phyloP scores from a whole-genome alignment of 2,888 invertebrate species.

The Cheilosia variabilis region DNA sequence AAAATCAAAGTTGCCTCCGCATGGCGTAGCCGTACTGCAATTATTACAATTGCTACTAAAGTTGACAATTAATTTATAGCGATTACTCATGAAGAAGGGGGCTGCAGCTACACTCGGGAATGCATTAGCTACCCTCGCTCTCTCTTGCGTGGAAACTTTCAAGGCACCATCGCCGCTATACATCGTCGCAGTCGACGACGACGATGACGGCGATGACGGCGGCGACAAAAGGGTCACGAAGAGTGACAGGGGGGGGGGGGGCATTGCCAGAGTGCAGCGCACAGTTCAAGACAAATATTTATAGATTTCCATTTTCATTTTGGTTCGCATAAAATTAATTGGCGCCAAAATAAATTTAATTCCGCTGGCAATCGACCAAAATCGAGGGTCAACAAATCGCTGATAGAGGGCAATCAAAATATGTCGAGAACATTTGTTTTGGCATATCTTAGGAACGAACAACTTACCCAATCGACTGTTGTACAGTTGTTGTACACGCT shows the following conservation, averaged over 20 bases:
- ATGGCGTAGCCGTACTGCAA: constrained; percentile 66
- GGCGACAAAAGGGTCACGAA: constrained; percentile 63
- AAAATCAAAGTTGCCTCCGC: constrained; percentile 62
- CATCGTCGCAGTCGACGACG: background rate
- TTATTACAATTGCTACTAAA: constrained; percentile 77
- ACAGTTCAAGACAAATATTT: constrained; percentile 67
- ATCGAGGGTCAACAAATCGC: constrained; percentile 72
- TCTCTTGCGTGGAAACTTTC: background rate
- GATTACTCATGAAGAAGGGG: constrained; percentile 81
- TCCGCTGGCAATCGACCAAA: constrained; percentile 71
- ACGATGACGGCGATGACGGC: constrained; percentile 4
- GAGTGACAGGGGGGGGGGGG: too few species aligned
- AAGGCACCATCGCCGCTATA: background rate
- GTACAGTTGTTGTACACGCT: constrained; percentile 50
- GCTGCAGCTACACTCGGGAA: constrained; percentile 51
- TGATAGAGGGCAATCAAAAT: constrained; percentile 69
- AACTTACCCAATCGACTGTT: constrained; percentile 40
- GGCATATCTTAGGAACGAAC: constrained; percentile 46
- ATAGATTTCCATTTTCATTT: constrained; percentile 68
- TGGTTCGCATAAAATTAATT: constrained; percentile 67
- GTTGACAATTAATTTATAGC: constrained; percentile 83
- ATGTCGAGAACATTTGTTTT: constrained; percentile 63
- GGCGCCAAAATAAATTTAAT: constrained; percentile 72
- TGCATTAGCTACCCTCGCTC: constrained; percentile 13
- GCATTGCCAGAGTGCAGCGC: constrained; percentile 16